These are phyloP conservation scores for Ridgeia piscesae DNA, from an alignment of 1,140 invertebrate genomes.

Conservation along the genomic window DNA sequence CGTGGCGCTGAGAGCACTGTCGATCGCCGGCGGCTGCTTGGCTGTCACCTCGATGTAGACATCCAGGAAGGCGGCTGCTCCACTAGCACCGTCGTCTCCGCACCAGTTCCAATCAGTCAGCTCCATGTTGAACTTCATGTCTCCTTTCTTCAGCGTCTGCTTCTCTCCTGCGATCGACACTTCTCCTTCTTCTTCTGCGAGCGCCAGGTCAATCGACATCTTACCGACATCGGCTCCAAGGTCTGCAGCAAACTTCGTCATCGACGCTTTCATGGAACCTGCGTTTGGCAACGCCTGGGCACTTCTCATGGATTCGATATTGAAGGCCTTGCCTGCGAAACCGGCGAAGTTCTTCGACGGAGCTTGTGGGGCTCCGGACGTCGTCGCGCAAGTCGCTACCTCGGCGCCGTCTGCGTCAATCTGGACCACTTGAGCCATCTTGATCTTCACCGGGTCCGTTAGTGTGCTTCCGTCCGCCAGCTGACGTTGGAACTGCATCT, in stretches of 20 bases:
- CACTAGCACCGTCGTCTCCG: not conserved
- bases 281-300: not conserved
- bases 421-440: not conserved
- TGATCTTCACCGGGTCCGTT: not conserved
- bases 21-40: not conserved
- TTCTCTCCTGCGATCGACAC: not conserved
- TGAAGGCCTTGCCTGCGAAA: not conserved
- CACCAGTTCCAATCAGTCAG: not conserved
- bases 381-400: not conserved
- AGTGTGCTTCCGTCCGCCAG: not conserved
- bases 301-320: not conserved
- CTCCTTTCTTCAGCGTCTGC: not conserved
- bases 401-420: not conserved
- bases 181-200: not conserved
- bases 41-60: not conserved
- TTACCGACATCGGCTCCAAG: not conserved
- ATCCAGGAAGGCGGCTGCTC: not conserved
- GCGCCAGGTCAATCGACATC: not conserved
- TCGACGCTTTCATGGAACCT: not conserved
- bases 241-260: not conserved
- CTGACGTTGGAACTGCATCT: not conserved
- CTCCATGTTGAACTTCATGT: slow-evolving; percentile 1
- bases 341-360: not conserved
- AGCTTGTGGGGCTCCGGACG: not conserved
- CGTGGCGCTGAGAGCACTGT: not conserved